Base-by-base conservation (phyloP, 1,140 invertebrate genomes). In the Meloidogyne chitwoodi region DNA sequence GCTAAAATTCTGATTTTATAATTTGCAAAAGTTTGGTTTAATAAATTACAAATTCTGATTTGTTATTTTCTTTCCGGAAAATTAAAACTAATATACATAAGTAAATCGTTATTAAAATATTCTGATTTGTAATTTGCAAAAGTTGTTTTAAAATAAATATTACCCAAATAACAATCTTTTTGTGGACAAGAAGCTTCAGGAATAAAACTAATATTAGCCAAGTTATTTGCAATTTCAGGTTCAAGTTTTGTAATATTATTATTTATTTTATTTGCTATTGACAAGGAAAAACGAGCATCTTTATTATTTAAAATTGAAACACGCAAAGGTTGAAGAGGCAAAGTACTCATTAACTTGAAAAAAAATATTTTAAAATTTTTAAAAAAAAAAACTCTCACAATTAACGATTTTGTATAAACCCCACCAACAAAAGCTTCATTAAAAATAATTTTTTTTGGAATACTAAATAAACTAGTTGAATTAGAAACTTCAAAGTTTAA, bases 401-500 rank as follows among this genome's bases (percentile, higher is more conserved):
- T 89, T 61, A 91, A 88, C n/a, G 90, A 79, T 11, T 90, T 85
- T 44, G 88, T 85, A 65, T 78, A 41, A 63, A 92, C 90, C 86
- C 92, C 92, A 77, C 92, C 91, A 87, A 94, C 81, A 44, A 24
- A 66, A n/a, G 79, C 16, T 34, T 91, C 74, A 92, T 91, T 61
- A 38, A 73, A 73, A 16, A 73, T 24, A 56, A 73, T 90, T 81
- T 92, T 90, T 62, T 90, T 89, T 83, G 92, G 93, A 64, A 92
- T 90, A 86, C 92, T 93, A 22, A 92, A 93, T 44, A 93, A 93
- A 90, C 93, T 94, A 80, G 48, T 56, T 56, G 92, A 92, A 87
- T 93, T 91, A n/a, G 73, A 65, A 56, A 81, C 12, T 34, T 77
- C 41, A 68, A 79, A 83, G 24, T 44, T 19, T 22, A 83, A 38